Evolutionary conservation across 2,888 invertebrate genomes (phyloP).

Genomic region (Luffia ferchaultella): DNA sequence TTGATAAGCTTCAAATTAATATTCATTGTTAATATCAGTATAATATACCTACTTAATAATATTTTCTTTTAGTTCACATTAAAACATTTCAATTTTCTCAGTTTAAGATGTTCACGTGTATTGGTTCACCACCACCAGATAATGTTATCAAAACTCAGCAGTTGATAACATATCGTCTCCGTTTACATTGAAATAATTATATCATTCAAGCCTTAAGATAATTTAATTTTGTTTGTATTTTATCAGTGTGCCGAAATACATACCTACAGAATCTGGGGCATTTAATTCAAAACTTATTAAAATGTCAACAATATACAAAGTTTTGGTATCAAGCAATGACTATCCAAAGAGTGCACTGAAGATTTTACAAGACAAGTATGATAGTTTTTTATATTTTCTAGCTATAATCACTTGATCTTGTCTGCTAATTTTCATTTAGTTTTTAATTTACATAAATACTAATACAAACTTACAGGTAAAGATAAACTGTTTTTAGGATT

Average conservation of each 20-base stretch:
- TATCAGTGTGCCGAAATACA: background rate
- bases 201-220: background rate
- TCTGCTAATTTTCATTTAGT: conserved; percentile 1
- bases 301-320: conserved; percentile 44
- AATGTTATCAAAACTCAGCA: background rate
- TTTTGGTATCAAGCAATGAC: conserved; percentile 76
- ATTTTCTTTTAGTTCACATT: background rate
- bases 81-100: background rate
- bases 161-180: background rate
- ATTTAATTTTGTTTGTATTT: background rate
- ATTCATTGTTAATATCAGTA: no score
- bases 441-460: background rate
- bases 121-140: no score
- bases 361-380: conserved; percentile 71
- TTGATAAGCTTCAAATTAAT: no score
- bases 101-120: background rate
- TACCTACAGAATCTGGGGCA: background rate
- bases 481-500: no score
- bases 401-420: background rate
- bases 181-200: no score
- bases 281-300: background rate
- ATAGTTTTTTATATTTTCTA: conserved; percentile 19
- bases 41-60: background rate
- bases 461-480: no score
- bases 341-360: conserved; percentile 71